Evolutionary conservation across 2,888 invertebrate species (phyloP).

Genomic region (Parnassius glacialis): DNA sequence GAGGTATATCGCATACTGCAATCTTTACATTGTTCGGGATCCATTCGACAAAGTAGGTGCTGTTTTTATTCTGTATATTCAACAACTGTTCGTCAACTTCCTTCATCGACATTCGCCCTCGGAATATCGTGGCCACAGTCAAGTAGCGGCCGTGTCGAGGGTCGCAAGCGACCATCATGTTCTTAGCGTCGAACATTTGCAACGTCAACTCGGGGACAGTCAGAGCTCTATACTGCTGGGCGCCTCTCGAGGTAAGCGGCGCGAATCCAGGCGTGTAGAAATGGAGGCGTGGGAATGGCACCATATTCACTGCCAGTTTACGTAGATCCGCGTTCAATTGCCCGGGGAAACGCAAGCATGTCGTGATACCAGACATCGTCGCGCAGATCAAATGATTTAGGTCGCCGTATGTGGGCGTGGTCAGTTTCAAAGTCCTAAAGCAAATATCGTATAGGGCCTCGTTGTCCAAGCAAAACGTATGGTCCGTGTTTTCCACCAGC

Average conservation of each 20-base stretch:
- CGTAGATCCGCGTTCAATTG: conserved; percentile 72
- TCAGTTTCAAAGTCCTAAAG: conserved; percentile 87
- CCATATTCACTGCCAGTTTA: conserved; percentile 73
- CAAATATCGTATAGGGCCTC: conserved; percentile 88
- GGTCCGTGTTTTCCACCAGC: conserved; percentile 87
- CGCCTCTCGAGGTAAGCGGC: conserved; percentile 88
- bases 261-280: conserved; percentile 83
- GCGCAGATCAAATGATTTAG: conserved; percentile 91
- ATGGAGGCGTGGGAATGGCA: conserved; percentile 84
- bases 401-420: conserved; percentile 89
- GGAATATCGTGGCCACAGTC: conserved; percentile 93
- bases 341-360: conserved; percentile 85
- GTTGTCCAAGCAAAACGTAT: conserved; percentile 87
- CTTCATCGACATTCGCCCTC: conserved; percentile 96
- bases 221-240: conserved; percentile 93
- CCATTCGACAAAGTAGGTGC: conserved; percentile 90
- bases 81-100: conserved; percentile 91
- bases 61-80: conserved; percentile 89
- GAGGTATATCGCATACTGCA: conserved; percentile 90
- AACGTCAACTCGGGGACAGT: conserved; percentile 93
- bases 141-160: conserved; percentile 94
- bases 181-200: conserved; percentile 84
- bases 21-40: conserved; percentile 90
- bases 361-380: conserved; percentile 93
- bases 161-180: conserved; percentile 95